phyloP scores from a whole-genome alignment of 2,113 vertebrate genomes.

The Siniperca chuatsi region DNA sequence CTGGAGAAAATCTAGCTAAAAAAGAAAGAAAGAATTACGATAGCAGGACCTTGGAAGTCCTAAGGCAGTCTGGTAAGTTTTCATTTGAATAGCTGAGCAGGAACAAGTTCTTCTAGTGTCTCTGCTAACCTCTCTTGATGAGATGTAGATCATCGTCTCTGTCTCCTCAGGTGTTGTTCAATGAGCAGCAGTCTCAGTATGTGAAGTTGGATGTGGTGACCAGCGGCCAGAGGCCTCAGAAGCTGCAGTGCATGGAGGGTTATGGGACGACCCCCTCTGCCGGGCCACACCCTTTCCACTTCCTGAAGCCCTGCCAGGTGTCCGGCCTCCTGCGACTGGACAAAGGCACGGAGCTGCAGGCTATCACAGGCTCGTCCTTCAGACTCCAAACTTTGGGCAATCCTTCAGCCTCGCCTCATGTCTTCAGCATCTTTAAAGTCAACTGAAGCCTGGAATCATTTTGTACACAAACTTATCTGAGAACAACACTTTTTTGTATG shows the following conservation, averaged over 20 bases:
- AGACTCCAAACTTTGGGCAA: constrained; percentile 85
- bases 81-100: background rate
- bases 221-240: constrained; percentile 79
- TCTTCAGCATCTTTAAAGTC: constrained; percentile 93
- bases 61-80: constrained; percentile 4
- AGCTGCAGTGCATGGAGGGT: constrained; percentile 91
- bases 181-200: constrained; percentile 90
- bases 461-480: constrained; percentile 29
- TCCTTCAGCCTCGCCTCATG: constrained; percentile 82
- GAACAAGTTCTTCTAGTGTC: background rate
- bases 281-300: constrained; percentile 84
- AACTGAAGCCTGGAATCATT: constrained; percentile 81
- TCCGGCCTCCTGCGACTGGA: constrained; percentile 88
- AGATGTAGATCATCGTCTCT: background rate
- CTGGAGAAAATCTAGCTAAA: constrained; percentile 58
- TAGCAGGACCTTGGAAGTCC: constrained; percentile 3
- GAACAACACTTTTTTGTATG: constrained; percentile 16
- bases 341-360: constrained; percentile 84
- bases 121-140: background rate
- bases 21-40: background rate
- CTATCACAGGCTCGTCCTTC: constrained; percentile 86
- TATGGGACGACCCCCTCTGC: constrained; percentile 89
- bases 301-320: constrained; percentile 91
- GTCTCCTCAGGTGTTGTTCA: constrained; percentile 89
- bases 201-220: constrained; percentile 92